phyloP scores from a whole-genome alignment of 2,888 invertebrate species.

The Clunio marinus region DNA sequence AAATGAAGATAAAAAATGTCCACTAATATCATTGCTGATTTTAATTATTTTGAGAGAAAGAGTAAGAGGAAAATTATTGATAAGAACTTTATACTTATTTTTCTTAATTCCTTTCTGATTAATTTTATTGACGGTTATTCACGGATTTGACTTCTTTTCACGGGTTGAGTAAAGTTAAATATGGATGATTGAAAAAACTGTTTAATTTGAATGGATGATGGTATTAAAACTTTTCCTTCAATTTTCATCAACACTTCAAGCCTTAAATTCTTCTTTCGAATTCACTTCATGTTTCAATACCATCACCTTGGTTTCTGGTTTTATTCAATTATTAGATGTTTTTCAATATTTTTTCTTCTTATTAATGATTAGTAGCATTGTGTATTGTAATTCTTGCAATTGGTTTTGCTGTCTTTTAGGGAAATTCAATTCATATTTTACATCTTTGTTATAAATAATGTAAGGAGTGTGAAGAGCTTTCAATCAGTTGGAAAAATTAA shows the following conservation, averaged over 20 bases:
- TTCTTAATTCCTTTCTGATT: conserved; percentile 5
- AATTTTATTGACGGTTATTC: conserved; percentile 4
- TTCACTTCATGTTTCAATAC: conserved; percentile 7
- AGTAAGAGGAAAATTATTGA: neutral
- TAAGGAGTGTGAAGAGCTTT: too few relatives aligned
- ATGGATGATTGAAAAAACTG: conserved; percentile 36
- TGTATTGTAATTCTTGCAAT: conserved; percentile 20
- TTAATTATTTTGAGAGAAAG: neutral
- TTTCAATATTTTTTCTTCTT: conserved; percentile 23
- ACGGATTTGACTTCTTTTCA: neutral
- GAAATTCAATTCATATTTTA: conserved; percentile 4
- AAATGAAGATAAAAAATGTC: neutral
- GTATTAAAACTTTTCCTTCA: conserved; percentile 17
- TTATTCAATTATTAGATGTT: neutral
- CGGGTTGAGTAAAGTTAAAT: conserved; percentile 18
- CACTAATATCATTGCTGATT: conserved; percentile 6
- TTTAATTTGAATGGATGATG: conserved; percentile 33
- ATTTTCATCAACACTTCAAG: neutral
- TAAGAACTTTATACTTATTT: neutral
- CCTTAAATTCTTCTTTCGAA: neutral
- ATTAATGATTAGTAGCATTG: conserved; percentile 32
- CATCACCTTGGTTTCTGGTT: conserved; percentile 34
- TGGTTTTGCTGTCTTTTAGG: neutral
- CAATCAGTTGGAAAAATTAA: too few relatives aligned
- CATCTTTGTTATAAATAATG: neutral